A percentile compares a stretch with the other conserved stretches of the same genome.
Evolutionary conservation across 2,113 vertebrate species (phyloP).

Genomic region (Chroicocephalus ridibundus): DNA sequence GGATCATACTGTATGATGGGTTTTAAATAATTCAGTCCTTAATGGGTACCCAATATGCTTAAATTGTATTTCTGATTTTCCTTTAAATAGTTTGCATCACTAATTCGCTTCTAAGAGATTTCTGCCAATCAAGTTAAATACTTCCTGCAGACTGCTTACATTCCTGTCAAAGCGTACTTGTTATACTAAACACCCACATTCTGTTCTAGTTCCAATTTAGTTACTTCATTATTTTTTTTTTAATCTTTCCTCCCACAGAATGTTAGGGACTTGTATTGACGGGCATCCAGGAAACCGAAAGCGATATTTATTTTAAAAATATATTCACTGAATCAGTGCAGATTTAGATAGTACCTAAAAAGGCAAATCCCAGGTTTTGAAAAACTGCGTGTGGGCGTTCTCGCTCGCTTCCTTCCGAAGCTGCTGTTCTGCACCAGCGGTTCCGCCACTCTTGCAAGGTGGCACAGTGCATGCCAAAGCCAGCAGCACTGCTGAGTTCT

Average conservation of each 20-base stretch:
- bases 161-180: slow-evolving; percentile 6
- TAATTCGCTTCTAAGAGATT: slow-evolving; percentile 60
- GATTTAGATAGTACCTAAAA: background rate
- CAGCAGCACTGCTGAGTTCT: background rate
- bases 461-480: background rate
- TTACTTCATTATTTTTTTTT: background rate
- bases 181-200: slow-evolving; percentile 37
- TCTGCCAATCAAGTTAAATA: slow-evolving; percentile 59
- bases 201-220: slow-evolving; percentile 25
- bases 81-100: slow-evolving; percentile 63
- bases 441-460: fast-evolving
- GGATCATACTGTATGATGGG: background rate
- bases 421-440: background rate
- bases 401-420: fast-evolving
- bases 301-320: background rate
- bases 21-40: slow-evolving; percentile 67
- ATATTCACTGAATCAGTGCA: background rate
- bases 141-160: slow-evolving; percentile 39
- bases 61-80: slow-evolving; percentile 67
- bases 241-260: background rate
- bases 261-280: background rate
- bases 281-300: background rate
- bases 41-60: slow-evolving; percentile 65
- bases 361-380: background rate
- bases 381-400: background rate